These are phyloP conservation scores for Campylomormyrus tamandua DNA, from an alignment of 2,113 vertebrate genomes.

Conservation along the genomic window DNA sequence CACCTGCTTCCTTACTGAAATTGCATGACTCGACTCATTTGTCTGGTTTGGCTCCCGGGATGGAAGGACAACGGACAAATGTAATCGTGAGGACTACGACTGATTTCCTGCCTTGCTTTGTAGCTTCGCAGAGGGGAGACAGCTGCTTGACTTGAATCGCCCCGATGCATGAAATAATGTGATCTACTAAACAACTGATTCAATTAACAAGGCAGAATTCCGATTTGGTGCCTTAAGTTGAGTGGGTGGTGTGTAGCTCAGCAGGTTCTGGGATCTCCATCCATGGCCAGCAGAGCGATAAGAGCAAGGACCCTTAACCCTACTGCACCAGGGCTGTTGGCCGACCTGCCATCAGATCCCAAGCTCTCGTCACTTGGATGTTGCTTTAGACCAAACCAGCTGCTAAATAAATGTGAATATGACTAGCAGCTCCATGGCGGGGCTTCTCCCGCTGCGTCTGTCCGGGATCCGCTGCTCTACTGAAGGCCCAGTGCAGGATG, in stretches of 20 bases:
- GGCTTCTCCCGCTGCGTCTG: neutral
- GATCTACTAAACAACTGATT: neutral
- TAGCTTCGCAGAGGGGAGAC: neutral
- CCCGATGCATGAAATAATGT: neutral
- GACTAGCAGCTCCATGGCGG: neutral
- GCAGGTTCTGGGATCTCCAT: neutral
- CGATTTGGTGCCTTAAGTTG: too few species aligned
- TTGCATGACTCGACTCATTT: neutral
- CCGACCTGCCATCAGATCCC: neutral
- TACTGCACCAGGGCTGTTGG: neutral
- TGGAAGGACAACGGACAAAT: neutral
- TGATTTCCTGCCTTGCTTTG: neutral
- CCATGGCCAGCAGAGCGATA: neutral
- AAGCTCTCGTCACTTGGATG: neutral
- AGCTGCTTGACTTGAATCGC: neutral
- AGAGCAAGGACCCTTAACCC: neutral
- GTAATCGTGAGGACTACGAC: neutral
- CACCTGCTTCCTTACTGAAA: constrained; percentile 3
- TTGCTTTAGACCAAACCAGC: neutral
- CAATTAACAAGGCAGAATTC: neutral
- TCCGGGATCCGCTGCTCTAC: neutral
- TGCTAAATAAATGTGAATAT: neutral
- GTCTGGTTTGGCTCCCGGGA: neutral
- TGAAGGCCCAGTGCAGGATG: neutral
- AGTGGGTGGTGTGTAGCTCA: neutral